These are phyloP conservation scores for Lithophane semibrunnea DNA, from an alignment of 2,888 invertebrate genomes.

Conservation along the genomic window DNA sequence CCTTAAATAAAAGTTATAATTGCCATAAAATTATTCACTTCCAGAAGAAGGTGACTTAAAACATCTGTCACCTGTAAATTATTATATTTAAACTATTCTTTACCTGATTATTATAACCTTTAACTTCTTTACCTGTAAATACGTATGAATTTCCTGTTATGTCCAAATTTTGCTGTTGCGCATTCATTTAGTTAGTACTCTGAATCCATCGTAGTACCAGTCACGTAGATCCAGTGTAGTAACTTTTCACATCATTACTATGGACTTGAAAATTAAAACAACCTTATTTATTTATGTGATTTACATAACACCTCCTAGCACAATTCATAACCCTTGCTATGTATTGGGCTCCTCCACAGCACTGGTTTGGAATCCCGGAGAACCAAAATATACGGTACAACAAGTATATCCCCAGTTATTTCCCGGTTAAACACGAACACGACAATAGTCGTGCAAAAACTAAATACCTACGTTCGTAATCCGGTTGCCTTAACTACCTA, in stretches of 20 bases:
- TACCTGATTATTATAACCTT: not conserved
- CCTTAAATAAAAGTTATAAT: slow-evolving; percentile 2
- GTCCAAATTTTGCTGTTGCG: not conserved
- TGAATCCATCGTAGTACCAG: not conserved
- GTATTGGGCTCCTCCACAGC: no score
- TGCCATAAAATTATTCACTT: slow-evolving; percentile 1
- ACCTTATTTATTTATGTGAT: not conserved
- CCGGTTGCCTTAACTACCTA: not conserved
- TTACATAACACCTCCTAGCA: not conserved
- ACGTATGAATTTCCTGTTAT: not conserved
- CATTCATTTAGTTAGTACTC: not conserved
- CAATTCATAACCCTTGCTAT: not conserved
- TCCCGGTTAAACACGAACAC: no score
- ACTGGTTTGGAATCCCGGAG: no score
- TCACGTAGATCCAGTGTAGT: not conserved
- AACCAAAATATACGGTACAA: no score
- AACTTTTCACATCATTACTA: not conserved
- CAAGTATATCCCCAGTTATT: no score
- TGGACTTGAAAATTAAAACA: not conserved
- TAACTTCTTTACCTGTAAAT: not conserved
- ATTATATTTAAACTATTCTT: slow-evolving; percentile 12
- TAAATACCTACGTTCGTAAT: not conserved
- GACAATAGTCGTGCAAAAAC: not conserved
- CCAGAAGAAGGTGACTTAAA: slow-evolving; percentile 17
- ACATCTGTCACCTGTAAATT: slow-evolving; percentile 24